Percentiles rank a stretch among this genome's conserved stretches.
These are phyloP conservation scores for Diplazon laetatorius DNA, from an alignment of 2,888 invertebrate genomes.

Conservation along the genomic window DNA sequence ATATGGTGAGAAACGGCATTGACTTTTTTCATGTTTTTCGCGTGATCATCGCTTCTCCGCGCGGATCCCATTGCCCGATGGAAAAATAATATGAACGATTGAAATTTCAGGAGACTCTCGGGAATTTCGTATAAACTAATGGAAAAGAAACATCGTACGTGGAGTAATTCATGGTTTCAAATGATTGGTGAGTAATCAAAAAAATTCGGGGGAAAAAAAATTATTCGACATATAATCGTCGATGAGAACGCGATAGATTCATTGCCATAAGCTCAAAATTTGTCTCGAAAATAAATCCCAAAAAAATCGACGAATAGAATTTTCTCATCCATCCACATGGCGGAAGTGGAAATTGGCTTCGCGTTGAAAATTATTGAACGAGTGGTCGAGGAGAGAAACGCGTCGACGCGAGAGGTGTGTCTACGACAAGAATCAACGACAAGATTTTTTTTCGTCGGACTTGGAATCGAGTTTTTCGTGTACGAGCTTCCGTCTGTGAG, in stretches of 20 bases:
- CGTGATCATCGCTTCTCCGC: slow-evolving; percentile 16
- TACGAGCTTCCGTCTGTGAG: slow-evolving; percentile 53
- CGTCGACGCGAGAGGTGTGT: slow-evolving; percentile 8
- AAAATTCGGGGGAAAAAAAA: neutral
- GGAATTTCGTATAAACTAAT: slow-evolving; percentile 37
- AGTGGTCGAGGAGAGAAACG: slow-evolving; percentile 20
- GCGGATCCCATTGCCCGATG: slow-evolving; percentile 8
- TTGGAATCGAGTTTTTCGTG: slow-evolving; percentile 53
- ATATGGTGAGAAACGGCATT: slow-evolving; percentile 55
- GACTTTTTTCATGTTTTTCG: slow-evolving; percentile 59
- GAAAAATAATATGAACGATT: slow-evolving; percentile 55
- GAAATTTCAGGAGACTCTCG: slow-evolving; percentile 62
- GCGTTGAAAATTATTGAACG: slow-evolving; percentile 21
- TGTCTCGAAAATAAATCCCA: no score
- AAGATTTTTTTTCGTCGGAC: slow-evolving; percentile 50
- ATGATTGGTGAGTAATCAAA: neutral
- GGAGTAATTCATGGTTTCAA: slow-evolving; percentile 21
- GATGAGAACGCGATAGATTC: no score
- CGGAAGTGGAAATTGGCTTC: slow-evolving; percentile 41
- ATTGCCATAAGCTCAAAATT: no score
- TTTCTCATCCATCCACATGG: neutral
- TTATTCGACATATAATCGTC: no score
- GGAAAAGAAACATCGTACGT: slow-evolving; percentile 29
- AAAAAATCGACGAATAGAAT: neutral
- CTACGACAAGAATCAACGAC: slow-evolving; percentile 24